Conservation (phyloP, 2,113 vertebrate species). For the Podocnemis expansa region DNA sequence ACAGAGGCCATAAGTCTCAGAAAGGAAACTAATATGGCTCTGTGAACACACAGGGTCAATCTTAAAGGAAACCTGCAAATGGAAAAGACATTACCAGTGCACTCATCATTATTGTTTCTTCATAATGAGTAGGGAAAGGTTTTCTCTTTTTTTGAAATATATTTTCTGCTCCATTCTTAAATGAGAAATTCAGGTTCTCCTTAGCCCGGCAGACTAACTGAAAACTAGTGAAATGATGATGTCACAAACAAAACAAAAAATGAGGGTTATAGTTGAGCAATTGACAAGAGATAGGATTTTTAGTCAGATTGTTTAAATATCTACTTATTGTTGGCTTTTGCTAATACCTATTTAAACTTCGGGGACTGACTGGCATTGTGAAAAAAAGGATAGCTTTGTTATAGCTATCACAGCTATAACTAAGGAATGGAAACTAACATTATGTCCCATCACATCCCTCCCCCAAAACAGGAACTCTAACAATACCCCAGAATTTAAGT, state of each 20-base stretch:
- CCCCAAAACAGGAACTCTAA: not conserved
- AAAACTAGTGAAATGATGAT: not conserved
- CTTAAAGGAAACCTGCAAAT: accelerated
- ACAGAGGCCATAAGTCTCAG: not conserved
- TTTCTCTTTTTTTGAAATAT: not conserved
- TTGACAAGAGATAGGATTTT: not conserved
- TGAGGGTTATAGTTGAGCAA: not conserved
- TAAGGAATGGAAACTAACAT: not conserved
- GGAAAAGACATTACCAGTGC: not conserved
- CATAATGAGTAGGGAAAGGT: not conserved
- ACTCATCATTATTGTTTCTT: not conserved
- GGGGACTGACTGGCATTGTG: not conserved
- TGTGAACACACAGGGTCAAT: accelerated
- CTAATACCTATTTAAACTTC: not conserved
- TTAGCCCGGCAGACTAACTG: not conserved
- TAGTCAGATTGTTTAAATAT: not conserved
- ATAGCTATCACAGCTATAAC: not conserved
- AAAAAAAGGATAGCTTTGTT: not conserved
- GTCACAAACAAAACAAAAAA: not conserved
- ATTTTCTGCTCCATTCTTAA: not conserved
- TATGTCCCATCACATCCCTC: not conserved
- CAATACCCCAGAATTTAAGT: not conserved
- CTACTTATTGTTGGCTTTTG: not conserved
- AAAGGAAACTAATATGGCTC: not conserved
- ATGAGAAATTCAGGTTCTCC: not conserved